phyloP scores from a whole-genome alignment of 2,797 vertebrate genomes.

The Buceros bicornis region DNA sequence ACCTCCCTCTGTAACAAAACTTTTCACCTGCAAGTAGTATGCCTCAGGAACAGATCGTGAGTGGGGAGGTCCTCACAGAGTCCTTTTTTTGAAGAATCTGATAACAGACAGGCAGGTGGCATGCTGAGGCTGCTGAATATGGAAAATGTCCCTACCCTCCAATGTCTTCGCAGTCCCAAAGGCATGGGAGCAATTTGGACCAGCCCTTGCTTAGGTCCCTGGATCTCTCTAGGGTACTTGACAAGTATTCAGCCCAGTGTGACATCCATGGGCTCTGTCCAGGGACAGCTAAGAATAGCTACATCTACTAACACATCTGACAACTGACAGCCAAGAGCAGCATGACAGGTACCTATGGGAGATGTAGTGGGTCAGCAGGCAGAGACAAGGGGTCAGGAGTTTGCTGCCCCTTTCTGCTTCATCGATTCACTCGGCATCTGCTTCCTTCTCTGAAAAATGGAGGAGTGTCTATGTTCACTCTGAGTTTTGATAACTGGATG shows the following conservation, averaged over 20 bases:
- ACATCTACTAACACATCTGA: background rate
- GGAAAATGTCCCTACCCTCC: background rate
- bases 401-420: background rate
- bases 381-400: background rate
- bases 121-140: background rate
- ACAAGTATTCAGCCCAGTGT: background rate
- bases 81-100: background rate
- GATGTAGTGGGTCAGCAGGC: background rate
- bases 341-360: background rate
- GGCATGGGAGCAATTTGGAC: background rate
- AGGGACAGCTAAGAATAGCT: background rate
- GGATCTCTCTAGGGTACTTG: background rate
- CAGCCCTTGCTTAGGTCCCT: background rate
- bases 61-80: background rate
- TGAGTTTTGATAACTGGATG: conserved; percentile 40
- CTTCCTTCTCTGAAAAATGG: background rate
- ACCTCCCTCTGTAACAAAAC: background rate
- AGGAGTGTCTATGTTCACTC: background rate
- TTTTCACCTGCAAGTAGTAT: background rate
- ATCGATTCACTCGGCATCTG: background rate
- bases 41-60: background rate
- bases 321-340: background rate
- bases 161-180: background rate
- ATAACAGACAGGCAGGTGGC: background rate
- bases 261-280: background rate